phyloP scores from a whole-genome alignment of 2,888 invertebrate species.

The Tuberolachnus salignus region DNA sequence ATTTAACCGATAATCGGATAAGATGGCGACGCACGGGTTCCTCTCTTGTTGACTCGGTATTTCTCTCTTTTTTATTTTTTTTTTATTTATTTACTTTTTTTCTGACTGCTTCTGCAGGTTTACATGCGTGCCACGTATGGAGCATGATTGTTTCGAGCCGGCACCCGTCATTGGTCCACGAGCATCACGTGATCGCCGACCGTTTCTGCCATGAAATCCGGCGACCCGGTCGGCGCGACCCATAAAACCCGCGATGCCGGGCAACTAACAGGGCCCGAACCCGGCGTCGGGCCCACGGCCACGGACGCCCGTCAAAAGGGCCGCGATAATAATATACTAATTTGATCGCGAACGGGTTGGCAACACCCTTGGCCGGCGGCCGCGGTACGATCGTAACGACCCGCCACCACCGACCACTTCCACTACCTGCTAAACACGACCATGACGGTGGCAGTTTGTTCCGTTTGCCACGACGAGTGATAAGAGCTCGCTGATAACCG shows the following conservation, averaged over 20 bases:
- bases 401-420: not conserved
- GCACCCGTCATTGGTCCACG: conserved; percentile 25
- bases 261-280: not conserved
- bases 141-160: conserved; percentile 38
- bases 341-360: conserved; percentile 1
- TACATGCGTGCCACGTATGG: conserved; percentile 56
- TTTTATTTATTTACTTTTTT: conserved; percentile 49
- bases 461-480: not conserved
- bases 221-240: not conserved
- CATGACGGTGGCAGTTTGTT: conserved; percentile 8
- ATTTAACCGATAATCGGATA: conserved; percentile 52
- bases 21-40: conserved; percentile 50
- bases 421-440: not conserved
- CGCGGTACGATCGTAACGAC: not conserved
- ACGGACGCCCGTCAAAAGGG: not conserved
- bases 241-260: not conserved
- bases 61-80: conserved; percentile 38
- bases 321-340: not conserved
- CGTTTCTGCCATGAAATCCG: conserved; percentile 52
- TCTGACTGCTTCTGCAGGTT: conserved; percentile 12
- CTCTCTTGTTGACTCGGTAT: conserved; percentile 47
- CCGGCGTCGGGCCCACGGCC: not conserved
- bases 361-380: conserved; percentile 5
- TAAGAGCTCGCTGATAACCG: not conserved
- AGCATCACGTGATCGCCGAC: conserved; percentile 36